A percentile compares a stretch with the other conserved stretches of the same genome.
These are phyloP conservation scores for Centropus unirufus DNA, from an alignment of 2,113 vertebrate genomes.

Conservation along the genomic window DNA sequence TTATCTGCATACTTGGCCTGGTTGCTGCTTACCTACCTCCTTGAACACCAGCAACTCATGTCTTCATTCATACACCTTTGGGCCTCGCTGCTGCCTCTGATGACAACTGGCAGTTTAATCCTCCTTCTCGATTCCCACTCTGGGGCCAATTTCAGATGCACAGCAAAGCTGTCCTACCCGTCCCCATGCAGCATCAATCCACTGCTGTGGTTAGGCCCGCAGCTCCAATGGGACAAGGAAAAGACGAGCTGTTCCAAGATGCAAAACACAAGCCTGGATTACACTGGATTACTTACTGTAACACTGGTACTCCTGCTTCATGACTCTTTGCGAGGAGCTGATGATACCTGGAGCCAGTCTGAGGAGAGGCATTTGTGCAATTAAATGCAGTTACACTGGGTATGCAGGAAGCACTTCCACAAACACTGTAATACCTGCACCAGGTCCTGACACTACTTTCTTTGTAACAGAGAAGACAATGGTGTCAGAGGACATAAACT, in stretches of 20 bases:
- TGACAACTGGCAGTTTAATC: not conserved
- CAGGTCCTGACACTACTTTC: not conserved
- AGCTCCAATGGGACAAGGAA: not conserved
- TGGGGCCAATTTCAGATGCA: fast-evolving
- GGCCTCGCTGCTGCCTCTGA: not conserved
- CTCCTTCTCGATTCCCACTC: not conserved
- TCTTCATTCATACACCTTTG: not conserved
- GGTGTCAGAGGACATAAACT: not conserved
- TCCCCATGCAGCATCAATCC: fast-evolving
- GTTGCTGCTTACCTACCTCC: not conserved
- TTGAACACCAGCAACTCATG: not conserved
- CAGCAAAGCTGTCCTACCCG: not conserved
- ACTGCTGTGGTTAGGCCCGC: not conserved
- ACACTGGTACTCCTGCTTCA: not conserved
- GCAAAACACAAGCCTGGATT: not conserved
- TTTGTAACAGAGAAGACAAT: not conserved
- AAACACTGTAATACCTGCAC: not conserved
- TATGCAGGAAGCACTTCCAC: not conserved
- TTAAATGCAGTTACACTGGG: fast-evolving
- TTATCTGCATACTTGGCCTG: not conserved
- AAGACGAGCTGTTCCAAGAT: not conserved
- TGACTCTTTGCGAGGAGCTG: not conserved
- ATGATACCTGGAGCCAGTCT: not conserved
- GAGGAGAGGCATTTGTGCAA: not conserved
- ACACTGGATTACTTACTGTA: not conserved